phyloP scores from a whole-genome alignment of 2,888 invertebrate species.

The Pristionchus arcanus region DNA sequence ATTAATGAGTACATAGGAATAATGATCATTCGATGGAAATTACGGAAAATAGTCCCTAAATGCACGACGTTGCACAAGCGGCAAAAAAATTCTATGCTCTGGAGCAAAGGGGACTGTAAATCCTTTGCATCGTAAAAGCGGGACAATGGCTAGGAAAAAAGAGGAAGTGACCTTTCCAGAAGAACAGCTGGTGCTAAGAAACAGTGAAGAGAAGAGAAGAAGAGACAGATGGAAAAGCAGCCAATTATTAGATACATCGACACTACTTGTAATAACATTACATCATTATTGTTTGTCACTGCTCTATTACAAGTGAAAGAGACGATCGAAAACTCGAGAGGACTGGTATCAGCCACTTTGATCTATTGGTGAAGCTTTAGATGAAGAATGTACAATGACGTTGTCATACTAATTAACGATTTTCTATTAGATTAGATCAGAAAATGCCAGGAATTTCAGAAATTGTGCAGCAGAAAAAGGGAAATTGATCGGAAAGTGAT shows the following conservation, averaged over 20 bases:
- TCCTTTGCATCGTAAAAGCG: neutral
- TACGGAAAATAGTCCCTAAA: too few species aligned
- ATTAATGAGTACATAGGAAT: too few species aligned
- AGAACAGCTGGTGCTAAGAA: slow-evolving; percentile 30
- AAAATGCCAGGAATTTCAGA: neutral
- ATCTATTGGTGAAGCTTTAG: neutral
- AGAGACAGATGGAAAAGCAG: slow-evolving; percentile 7
- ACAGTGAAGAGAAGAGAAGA: neutral
- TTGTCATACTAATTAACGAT: neutral
- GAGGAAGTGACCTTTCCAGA: slow-evolving; percentile 16
- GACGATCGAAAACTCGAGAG: slow-evolving; percentile 23
- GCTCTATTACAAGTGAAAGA: neutral
- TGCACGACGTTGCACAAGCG: neutral
- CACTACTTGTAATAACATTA: slow-evolving; percentile 43
- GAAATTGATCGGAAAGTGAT: neutral
- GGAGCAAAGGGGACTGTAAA: neutral
- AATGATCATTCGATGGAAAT: too few species aligned
- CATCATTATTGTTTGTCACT: slow-evolving; percentile 44
- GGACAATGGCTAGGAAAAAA: neutral
- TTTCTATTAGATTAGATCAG: neutral
- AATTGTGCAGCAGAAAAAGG: neutral
- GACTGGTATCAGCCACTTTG: slow-evolving; percentile 39
- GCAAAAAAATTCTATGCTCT: neutral
- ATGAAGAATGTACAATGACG: neutral
- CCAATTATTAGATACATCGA: slow-evolving; percentile 2